Percentiles rank a stretch among this genome's conserved stretches.
phyloP scores from a whole-genome alignment of 92 coral and sea anemone species.

The Siderastrea radians region DNA sequence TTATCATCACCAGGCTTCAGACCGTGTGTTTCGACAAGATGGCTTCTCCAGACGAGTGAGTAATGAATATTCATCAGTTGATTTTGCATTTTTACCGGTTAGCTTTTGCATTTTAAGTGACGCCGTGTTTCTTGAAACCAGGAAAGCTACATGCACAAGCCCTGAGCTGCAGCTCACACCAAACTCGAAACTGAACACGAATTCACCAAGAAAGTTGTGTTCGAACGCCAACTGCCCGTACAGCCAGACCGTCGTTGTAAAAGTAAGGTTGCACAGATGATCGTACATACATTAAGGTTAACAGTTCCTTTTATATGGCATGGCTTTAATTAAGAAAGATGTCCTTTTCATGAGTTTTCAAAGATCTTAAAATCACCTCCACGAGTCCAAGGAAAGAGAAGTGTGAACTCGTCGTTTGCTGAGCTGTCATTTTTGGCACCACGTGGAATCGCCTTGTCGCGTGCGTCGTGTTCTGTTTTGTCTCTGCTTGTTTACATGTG shows the following conservation, averaged over 20 bases:
- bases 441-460: no score
- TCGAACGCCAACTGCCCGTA: neutral
- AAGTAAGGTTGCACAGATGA: neutral
- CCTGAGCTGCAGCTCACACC: neutral
- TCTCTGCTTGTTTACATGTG: no score
- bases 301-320: no score
- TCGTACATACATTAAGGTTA: neutral
- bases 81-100: neutral
- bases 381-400: no score
- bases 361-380: no score
- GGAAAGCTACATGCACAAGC: neutral
- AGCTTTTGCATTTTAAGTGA: neutral
- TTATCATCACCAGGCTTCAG: slow-evolving; percentile 2
- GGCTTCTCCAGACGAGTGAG: neutral
- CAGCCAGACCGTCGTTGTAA: neutral
- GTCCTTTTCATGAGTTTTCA: no score
- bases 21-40: slow-evolving; percentile 2
- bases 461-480: no score
- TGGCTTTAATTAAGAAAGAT: no score
- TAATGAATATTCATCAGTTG: slow-evolving; percentile 20
- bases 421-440: no score
- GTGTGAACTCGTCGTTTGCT: no score
- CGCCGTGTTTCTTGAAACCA: neutral
- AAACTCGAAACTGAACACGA: neutral
- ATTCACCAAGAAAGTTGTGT: neutral